Percentiles rank a stretch among this genome's conserved stretches.
These are phyloP conservation scores for Seira ritae DNA, from an alignment of 2,888 invertebrate species.

Conservation along the genomic window DNA sequence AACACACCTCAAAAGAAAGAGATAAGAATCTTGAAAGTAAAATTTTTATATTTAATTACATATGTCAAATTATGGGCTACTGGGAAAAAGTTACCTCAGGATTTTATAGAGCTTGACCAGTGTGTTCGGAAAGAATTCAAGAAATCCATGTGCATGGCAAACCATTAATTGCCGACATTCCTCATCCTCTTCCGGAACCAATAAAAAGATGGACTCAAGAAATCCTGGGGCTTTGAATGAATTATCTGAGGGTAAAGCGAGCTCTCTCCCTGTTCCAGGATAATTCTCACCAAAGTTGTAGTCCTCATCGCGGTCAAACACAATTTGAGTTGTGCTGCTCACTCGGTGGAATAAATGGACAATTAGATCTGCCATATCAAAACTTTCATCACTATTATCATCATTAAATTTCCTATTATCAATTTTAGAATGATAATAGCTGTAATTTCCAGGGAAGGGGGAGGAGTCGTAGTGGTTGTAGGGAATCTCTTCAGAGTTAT, in stretches of 20 bases:
- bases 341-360: constrained; percentile 43
- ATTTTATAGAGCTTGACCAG: constrained; percentile 59
- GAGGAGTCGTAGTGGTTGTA: constrained; percentile 13
- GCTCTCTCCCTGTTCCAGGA: constrained; percentile 41
- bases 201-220: constrained; percentile 64
- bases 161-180: constrained; percentile 67
- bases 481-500: not conserved
- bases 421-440: constrained; percentile 28
- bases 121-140: constrained; percentile 58
- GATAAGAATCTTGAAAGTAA: no score
- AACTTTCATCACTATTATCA: constrained; percentile 22
- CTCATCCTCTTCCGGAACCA: constrained; percentile 67
- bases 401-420: no score
- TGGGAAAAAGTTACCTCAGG: constrained; percentile 65
- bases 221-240: constrained; percentile 56
- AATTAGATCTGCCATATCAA: constrained; percentile 52
- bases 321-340: constrained; percentile 26
- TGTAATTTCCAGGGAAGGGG: constrained; percentile 31
- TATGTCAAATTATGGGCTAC: not conserved
- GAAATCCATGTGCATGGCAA: constrained; percentile 73
- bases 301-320: constrained; percentile 40
- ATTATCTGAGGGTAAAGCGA: constrained; percentile 9
- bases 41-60: not conserved
- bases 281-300: constrained; percentile 30
- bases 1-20: no score